A percentile compares a stretch with the other conserved stretches of the same genome.
Evolutionary conservation across 2,113 vertebrate genomes (phyloP).

Genomic region (Anolis carolinensis): DNA sequence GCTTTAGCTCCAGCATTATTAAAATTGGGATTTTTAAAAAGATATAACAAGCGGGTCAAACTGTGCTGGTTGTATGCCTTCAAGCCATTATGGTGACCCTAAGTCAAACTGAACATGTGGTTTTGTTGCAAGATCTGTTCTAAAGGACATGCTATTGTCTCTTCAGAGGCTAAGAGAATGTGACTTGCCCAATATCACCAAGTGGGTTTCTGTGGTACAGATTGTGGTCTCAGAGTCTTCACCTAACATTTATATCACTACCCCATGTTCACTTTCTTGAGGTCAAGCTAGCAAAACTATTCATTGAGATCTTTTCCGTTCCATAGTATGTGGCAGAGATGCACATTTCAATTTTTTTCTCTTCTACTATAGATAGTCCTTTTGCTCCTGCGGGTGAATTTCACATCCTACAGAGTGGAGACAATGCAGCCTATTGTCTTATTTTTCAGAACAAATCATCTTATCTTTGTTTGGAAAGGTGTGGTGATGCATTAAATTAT

Average conservation of each 20-base stretch:
- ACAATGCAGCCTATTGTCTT: conserved; percentile 7
- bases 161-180: too few species aligned
- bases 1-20: background rate
- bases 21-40: background rate
- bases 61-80: too few species aligned
- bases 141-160: too few species aligned
- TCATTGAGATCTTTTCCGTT: background rate
- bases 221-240: too few species aligned
- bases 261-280: background rate
- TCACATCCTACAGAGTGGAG: background rate
- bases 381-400: background rate
- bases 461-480: conserved; percentile 16
- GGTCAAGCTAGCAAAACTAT: background rate
- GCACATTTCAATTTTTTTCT: background rate
- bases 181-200: too few species aligned
- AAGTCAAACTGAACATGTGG: too few species aligned
- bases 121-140: too few species aligned
- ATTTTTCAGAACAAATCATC: conserved; percentile 1
- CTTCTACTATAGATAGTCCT: background rate
- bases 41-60: too few species aligned
- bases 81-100: too few species aligned
- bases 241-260: too few species aligned
- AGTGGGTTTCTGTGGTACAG: too few species aligned
- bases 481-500: conserved; percentile 13
- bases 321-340: background rate